Conservation (phyloP, 2,797 vertebrate species). For the Okamejei kenojei region DNA sequence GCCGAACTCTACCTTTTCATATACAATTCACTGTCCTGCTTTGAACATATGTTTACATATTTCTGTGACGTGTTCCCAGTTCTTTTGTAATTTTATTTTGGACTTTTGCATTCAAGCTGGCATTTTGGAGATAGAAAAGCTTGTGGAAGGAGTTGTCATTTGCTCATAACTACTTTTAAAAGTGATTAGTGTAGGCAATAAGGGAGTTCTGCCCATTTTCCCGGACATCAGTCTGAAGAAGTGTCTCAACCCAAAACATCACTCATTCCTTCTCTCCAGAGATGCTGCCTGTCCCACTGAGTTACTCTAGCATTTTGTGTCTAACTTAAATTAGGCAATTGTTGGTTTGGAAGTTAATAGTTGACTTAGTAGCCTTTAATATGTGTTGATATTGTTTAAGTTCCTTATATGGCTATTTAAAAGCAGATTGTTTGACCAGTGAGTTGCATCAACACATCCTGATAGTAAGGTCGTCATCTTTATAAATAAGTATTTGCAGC, state of each 20-base stretch:
- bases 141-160: background rate
- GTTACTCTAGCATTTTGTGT: too few species aligned
- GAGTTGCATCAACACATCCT: background rate
- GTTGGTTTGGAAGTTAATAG: background rate
- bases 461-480: background rate
- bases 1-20: background rate
- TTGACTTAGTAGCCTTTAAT: background rate
- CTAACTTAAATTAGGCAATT: background rate
- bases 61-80: background rate
- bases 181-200: background rate
- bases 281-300: too few species aligned
- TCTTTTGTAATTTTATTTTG: background rate
- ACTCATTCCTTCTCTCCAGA: too few species aligned
- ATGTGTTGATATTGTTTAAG: background rate
- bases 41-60: too few species aligned
- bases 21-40: background rate
- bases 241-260: too few species aligned
- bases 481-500: background rate
- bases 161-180: background rate
- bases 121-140: background rate
- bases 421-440: background rate
- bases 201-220: too few species aligned
- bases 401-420: background rate
- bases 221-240: too few species aligned
- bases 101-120: background rate